A percentile compares a stretch with the other conserved stretches of the same genome.
Evolutionary conservation across 2,888 invertebrate species (phyloP).

Genomic region (Mylabris sibirica): DNA sequence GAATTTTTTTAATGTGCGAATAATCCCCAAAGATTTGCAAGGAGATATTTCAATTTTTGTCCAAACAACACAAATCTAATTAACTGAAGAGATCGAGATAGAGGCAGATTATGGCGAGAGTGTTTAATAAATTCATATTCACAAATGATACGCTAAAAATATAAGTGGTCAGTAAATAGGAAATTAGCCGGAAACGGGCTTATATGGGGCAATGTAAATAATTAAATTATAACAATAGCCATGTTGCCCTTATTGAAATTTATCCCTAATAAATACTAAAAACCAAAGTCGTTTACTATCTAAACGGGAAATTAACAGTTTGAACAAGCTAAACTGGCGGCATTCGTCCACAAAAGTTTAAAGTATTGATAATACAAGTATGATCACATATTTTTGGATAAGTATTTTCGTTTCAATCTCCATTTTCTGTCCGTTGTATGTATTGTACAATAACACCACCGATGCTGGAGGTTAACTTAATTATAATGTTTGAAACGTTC

Average conservation of each 20-base stretch:
- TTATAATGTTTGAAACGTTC: slow-evolving; percentile 32
- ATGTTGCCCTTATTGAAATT: not conserved
- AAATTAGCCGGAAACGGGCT: not conserved
- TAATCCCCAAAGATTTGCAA: not conserved
- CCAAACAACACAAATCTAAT: not conserved
- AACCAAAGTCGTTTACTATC: not conserved
- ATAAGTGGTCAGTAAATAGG: not conserved
- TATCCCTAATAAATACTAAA: not conserved
- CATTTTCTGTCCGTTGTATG: slow-evolving; percentile 24
- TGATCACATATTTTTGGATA: too few relatives aligned
- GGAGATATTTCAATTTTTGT: not conserved
- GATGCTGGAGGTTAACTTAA: slow-evolving; percentile 31
- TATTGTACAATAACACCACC: slow-evolving; percentile 29
- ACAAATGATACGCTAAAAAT: not conserved
- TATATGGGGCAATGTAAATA: not conserved
- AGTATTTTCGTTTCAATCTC: too few relatives aligned
- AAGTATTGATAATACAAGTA: too few relatives aligned
- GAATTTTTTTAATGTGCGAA: too few relatives aligned
- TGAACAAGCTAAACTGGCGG: not conserved
- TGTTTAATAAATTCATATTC: not conserved
- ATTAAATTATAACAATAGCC: not conserved
- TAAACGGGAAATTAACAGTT: not conserved
- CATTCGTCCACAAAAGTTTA: not conserved
- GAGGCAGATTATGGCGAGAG: not conserved
- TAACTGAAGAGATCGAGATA: not conserved